These are phyloP conservation scores for Sarcophaga caerulescens DNA, from an alignment of 2,888 invertebrate species.

Conservation along the genomic window DNA sequence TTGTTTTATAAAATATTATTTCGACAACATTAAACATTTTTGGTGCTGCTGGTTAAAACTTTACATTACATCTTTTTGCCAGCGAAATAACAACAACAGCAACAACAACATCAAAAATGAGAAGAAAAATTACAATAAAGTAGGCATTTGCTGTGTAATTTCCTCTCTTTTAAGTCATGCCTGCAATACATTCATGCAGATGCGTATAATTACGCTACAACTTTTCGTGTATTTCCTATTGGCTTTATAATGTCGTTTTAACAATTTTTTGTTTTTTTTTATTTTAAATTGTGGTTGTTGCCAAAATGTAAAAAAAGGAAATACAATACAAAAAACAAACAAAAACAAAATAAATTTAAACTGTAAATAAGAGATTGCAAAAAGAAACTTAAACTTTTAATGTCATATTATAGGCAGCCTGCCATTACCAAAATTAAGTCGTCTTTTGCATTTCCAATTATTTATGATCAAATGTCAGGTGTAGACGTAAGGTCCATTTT, in stretches of 20 bases:
- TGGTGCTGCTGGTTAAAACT: constrained; percentile 53
- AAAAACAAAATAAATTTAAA: constrained; percentile 3
- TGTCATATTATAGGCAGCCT: constrained; percentile 52
- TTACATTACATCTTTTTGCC: constrained; percentile 45
- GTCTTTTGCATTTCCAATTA: constrained; percentile 19
- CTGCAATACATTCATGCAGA: constrained; percentile 51
- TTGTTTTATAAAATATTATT: constrained; percentile 56
- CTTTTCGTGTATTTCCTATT: constrained; percentile 64
- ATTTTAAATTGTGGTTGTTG: neutral
- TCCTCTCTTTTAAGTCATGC: constrained; percentile 43
- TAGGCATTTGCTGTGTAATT: constrained; percentile 36
- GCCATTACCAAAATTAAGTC: constrained; percentile 37
- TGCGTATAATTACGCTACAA: constrained; percentile 65
- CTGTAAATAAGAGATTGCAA: neutral
- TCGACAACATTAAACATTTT: constrained; percentile 62
- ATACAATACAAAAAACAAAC: neutral
- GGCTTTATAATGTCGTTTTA: constrained; percentile 52
- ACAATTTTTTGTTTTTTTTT: neutral
- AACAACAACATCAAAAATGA: constrained; percentile 16
- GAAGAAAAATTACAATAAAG: constrained; percentile 3
- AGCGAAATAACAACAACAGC: neutral
- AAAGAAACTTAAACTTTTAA: constrained; percentile 51
- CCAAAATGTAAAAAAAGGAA: too few relatives aligned
- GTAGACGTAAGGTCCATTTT: neutral
- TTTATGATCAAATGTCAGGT: constrained; percentile 19